Evolutionary conservation across 2,888 invertebrate species (phyloP).

Genomic region (Isoperla grammatica): DNA sequence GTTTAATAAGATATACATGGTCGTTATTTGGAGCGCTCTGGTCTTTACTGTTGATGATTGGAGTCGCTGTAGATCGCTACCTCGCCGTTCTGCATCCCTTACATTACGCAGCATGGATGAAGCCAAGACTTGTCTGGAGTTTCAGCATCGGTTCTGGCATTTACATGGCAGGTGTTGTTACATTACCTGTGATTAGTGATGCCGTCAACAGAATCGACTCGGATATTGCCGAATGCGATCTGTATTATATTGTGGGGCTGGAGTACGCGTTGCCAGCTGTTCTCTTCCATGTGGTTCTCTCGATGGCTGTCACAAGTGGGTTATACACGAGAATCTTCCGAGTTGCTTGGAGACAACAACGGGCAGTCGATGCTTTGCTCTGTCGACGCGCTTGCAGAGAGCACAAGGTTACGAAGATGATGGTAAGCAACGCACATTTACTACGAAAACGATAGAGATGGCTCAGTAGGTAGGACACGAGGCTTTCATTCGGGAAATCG

Average conservation of each 20-base stretch:
- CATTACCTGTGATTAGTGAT: conserved; percentile 30
- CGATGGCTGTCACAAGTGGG: conserved; percentile 31
- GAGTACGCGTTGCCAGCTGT: conserved; percentile 30
- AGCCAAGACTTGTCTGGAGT: conserved; percentile 22
- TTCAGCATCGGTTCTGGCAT: conserved; percentile 29
- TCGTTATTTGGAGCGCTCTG: conserved; percentile 30
- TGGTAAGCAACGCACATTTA: conserved; percentile 27
- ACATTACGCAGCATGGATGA: conserved; percentile 30
- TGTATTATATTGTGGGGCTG: conserved; percentile 31
- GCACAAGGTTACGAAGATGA: conserved; percentile 32
- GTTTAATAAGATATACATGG: conserved; percentile 31
- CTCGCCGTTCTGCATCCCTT: conserved; percentile 31
- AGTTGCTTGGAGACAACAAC: conserved; percentile 34
- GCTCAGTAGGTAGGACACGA: no score
- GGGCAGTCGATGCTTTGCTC: conserved; percentile 24
- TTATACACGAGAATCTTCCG: conserved; percentile 34
- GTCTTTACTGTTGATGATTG: conserved; percentile 32
- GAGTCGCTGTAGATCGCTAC: conserved; percentile 33
- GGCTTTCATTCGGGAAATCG: no score
- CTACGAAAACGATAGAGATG: no score
- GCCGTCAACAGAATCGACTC: conserved; percentile 24
- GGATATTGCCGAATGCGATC: conserved; percentile 33
- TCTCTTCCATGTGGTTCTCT: conserved; percentile 30
- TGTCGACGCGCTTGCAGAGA: conserved; percentile 28
- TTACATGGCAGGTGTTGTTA: conserved; percentile 32